Base-by-base conservation (phyloP, 2,113 vertebrate species). In the Siniperca knerii region DNA sequence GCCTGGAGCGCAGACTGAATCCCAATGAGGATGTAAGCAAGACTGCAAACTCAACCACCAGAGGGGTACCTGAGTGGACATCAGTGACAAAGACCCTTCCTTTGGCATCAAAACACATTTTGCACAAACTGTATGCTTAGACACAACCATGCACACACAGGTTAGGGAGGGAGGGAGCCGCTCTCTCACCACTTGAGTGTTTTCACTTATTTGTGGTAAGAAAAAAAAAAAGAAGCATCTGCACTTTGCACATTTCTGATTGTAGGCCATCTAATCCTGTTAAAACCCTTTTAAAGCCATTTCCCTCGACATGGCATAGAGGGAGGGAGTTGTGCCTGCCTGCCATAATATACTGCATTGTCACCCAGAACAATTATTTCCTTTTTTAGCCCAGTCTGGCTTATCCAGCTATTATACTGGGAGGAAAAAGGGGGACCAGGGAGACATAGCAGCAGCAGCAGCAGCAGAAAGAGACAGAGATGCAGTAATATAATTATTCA, bases 321-420 rank as follows among this genome's bases (percentile, higher is more conserved):
- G 82, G 72, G 77, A 81, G 85, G 70, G 80, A 69, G 71, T 2
- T 58, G 65, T 40, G 81, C 60, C 84, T 18, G 88, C 54, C 88
- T 77, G 87, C 82, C 57, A 75, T 87, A 83, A 83, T 92, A 86
- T 84, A 72, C 84, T 69, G 87, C 89, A 93, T 94, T 95, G 91
- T 93, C 84, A 90, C 82, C 73, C 75, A 83, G 92, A 92, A 94
- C 90, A 94, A 92, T 93, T 85, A 88, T 83, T 84, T 89, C 85
- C 82, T 75, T 89, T 92, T 93, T 91, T 89, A 90, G 76, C 85
- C 74, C 79, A 80, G 86, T 72, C 89, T 81, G 78, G 83, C 72
- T 92, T 83, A 93, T 90, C 67, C 86, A 86, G 76, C 86, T 85
- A 90, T 91, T 92, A 86, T 82, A 75, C 60, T 65, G 76, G 57